Base-by-base conservation (phyloP, 1,140 invertebrate species). In the Popillia japonica region DNA sequence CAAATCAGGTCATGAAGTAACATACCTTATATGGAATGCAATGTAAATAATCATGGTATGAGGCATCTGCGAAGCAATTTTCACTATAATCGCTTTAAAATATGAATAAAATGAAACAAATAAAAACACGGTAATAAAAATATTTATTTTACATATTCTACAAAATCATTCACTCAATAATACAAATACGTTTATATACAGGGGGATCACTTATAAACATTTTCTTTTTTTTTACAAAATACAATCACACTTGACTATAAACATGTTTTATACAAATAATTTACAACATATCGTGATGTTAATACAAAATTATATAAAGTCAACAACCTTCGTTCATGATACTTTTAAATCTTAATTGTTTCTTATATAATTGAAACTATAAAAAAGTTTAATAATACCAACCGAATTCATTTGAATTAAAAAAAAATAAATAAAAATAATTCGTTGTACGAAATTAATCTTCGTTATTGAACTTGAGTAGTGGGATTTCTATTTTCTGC, bases 141-240 rank as follows among this genome's bases (percentile, higher is more conserved):
- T 23, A 23, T 64, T 20, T 64, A 64, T 64, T 64, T 64, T 64
- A 64, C 61, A 64, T 64, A 64, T 64, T 64, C 23, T 64, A 64
- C 61, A 64, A 64, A 64, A 64, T 20, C 61, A 64, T 17, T 64
- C 44, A 48, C 44, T 4, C 44, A 48, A 48, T 48, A n/a, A 48
- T 48, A 48, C 44, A 48, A n/a, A n/a, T n/a, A n/a, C n/a, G n/a
- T n/a, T n/a, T 48, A 48, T 48, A 48, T 48, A 48, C 44, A 64
- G 61, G 17, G 10, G 17, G n/a, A n/a, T n/a, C 44, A n/a, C 44
- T 4, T 64, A 64, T 64, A 17, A 64, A 64, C 61, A 22, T 23
- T 64, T 48, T 14, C 11, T n/a, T n/a, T n/a, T 9, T 48, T 11
- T 48, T 64, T 64, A 64, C 61, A 64, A 17, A 64, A 64, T 20